Evolutionary conservation across 35 echinoderm and acorn worm species (phyloP).

Genomic region (Ptychodera flava): DNA sequence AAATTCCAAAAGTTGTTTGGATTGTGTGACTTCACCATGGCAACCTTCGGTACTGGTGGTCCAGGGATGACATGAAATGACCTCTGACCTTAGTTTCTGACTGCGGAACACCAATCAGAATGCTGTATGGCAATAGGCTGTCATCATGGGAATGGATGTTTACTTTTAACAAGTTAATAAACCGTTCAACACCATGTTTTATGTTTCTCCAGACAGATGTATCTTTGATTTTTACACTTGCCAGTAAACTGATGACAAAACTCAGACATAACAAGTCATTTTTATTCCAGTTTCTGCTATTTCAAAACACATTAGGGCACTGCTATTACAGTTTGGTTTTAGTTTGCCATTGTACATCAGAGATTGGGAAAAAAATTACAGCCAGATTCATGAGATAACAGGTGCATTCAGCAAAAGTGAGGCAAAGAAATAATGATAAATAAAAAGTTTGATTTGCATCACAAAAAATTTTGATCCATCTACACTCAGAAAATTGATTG

Average conservation of each 20-base stretch:
- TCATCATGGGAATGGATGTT: background rate
- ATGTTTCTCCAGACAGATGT: background rate
- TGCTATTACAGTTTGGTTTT: too few relatives aligned
- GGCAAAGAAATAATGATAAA: too few relatives aligned
- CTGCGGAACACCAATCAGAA: too few relatives aligned
- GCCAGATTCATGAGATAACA: too few relatives aligned
- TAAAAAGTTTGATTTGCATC: too few relatives aligned
- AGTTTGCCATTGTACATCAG: too few relatives aligned
- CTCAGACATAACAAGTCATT: background rate
- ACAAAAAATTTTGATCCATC: too few relatives aligned
- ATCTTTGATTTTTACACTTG: background rate
- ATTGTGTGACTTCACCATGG: background rate
- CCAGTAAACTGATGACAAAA: background rate
- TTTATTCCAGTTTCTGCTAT: background rate
- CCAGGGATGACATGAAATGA: background rate
- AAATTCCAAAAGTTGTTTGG: background rate
- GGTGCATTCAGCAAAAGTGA: too few relatives aligned
- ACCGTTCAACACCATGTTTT: background rate
- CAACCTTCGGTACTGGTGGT: background rate
- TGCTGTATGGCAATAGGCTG: too few relatives aligned
- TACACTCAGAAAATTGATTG: too few relatives aligned
- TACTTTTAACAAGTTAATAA: background rate
- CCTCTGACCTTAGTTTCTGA: background rate
- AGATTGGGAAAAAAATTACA: too few relatives aligned
- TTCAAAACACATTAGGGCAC: too few relatives aligned